phyloP scores from a whole-genome alignment of 2,797 vertebrate genomes.

The Columba guinea region DNA sequence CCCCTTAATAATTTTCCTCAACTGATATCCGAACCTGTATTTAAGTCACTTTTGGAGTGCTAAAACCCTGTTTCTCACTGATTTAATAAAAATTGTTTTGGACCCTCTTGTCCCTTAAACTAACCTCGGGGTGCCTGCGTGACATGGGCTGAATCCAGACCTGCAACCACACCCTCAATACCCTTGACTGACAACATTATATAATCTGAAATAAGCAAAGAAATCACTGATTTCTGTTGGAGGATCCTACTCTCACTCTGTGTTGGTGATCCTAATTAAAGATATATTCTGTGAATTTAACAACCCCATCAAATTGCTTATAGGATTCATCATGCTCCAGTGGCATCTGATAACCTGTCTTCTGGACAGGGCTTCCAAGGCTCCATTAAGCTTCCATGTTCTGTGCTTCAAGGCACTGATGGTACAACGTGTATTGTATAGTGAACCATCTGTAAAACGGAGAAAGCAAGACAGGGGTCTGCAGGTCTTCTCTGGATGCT shows the following conservation, averaged over 20 bases:
- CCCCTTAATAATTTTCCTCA: too few relatives aligned
- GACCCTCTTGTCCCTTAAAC: too few relatives aligned
- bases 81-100: too few relatives aligned
- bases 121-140: too few relatives aligned
- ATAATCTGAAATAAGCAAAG: background rate
- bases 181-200: background rate
- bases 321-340: background rate
- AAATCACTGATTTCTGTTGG: background rate
- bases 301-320: background rate
- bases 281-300: background rate
- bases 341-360: background rate
- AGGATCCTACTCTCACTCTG: fast-evolving
- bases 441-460: background rate
- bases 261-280: background rate
- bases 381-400: background rate
- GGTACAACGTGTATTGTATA: background rate
- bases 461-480: background rate
- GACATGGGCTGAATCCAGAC: background rate
- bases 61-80: too few relatives aligned
- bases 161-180: background rate
- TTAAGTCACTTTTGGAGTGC: too few relatives aligned
- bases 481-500: background rate
- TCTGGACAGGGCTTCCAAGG: background rate
- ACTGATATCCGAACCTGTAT: too few relatives aligned
- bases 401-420: background rate